Evolutionary conservation across 2,113 vertebrate genomes (phyloP), one percentile per base, ranked within the genome.

Genomic region (Amphiprion percula): DNA sequence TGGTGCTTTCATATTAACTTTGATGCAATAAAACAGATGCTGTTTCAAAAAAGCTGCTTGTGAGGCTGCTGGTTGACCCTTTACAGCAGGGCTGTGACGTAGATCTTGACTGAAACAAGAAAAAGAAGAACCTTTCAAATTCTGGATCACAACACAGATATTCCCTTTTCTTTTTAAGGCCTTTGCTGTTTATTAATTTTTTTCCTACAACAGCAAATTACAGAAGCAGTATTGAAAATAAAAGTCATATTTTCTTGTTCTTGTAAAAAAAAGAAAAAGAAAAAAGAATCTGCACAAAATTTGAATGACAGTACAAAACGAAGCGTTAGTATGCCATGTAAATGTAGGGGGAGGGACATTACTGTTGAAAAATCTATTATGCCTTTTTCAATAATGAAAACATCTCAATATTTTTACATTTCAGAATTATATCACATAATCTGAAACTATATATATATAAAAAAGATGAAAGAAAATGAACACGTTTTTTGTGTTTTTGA

Each of bases 201-300:
- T 77, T 71, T 75, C 84, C 86, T 92, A 94, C 90, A 94, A 95
- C 94, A 95, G 94, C 94, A 95, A 93, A 93, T 93, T 92, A 95
- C 93, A 95, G 94, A 95, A 94, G 94, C 94, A 91, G 92, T 95
- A 95, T 93, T 95, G 93, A 95, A 95, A 95, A 95, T 94, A 95
- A 95, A 94, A 95, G 88, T 89, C 75, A 90, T 71, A 82, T 92
- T 93, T 93, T 91, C 80, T 90, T 77, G 61, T 92, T 92, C 69
- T 90, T 70, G 81, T 91, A 84, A 84, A 90, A 91, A 71, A 62
- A 54, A 52, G 28, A 28, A 53, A 49, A 79, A 3, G 53, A 37
- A 87, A 68, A 80, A 81, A 90, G 90, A 90, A 90, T 91, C 74
- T 66, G 91, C 94, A 95, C 93, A 95, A 94, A 93, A 93, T 89